Evolutionary conservation across 2,797 vertebrate species (phyloP), one percentile per base, ranked within the genome.

Genomic region (Helicolenus hilgendorfi): DNA sequence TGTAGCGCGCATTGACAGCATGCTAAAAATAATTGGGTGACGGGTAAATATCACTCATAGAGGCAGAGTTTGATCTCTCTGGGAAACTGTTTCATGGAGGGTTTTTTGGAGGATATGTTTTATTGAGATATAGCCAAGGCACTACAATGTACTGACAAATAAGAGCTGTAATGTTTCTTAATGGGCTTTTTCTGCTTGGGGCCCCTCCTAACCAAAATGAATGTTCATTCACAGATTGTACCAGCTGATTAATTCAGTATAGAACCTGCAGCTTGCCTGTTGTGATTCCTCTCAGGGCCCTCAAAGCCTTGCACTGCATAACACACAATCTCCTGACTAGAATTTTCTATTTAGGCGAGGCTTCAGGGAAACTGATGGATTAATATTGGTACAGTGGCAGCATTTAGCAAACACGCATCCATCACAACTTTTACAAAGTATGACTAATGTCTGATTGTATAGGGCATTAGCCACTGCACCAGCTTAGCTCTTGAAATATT

Each of bases 11-110:
- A 79, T 79, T 81, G 92, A 91, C 93, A 87, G 90, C 87, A 68
- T 80, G 85, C 89, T 95, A 93, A 95, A 95, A 95, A 97, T 96
- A 96, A 95, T 95, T 93, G 94, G 91, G 80, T 93, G 92, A 95
- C 88, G 87, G 89, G 89, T 95, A 96, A 96, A 96, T 93, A 96
- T 95, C 92, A 94, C 90, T 95, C 88, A 92, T 71, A 75, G 64
- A 88, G 84, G 69, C 64, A 36, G 63, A 92, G 91, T 91, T 92
- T 94, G 89, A 96, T 93, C 92, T 91, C 79, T 76, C 63, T 27
- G 55, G 79, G 75, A 79, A 93, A 87, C 53, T 59, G 83, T 88
- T 92, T 87, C 73, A 88, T 88, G 67, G 73, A 91, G 81, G 75
- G 27, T 20, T 80, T 82, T 88, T 81, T 92, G 83, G 84, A 92